Percentiles rank a stretch among this genome's conserved stretches.
phyloP scores from a whole-genome alignment of 2,113 vertebrate genomes.

The Bolborhynchus lineola region DNA sequence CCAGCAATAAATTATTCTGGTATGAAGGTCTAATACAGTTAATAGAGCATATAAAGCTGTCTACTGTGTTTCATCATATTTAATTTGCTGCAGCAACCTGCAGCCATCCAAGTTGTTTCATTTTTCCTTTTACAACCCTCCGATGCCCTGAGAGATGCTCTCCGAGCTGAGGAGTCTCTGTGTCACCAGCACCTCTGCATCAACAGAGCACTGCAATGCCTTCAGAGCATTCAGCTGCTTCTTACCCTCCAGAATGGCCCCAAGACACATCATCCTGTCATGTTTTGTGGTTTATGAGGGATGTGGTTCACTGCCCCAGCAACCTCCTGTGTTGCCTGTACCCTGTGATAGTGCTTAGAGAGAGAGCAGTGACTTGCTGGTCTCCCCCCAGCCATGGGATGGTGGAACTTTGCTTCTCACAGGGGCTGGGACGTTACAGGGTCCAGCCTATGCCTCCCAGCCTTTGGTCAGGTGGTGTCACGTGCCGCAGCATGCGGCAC shows the following conservation, averaged over 20 bases:
- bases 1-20: neutral
- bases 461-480: neutral
- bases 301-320: neutral
- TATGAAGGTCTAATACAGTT: neutral
- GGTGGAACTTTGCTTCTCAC: neutral
- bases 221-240: neutral
- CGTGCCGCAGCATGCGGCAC: fast-evolving
- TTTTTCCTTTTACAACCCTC: neutral
- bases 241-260: neutral
- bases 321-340: neutral
- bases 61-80: neutral
- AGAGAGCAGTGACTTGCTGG: neutral
- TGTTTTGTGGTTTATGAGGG: neutral
- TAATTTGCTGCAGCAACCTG: neutral
- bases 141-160: neutral
- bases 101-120: neutral
- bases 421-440: neutral
- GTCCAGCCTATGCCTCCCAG: neutral
- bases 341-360: neutral
- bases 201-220: fast-evolving
- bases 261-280: neutral
- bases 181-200: neutral
- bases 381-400: neutral
- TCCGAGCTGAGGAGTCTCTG: neutral
- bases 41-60: neutral